Percentiles rank a stretch among this genome's conserved stretches.
These are phyloP conservation scores for Rhagoletis zephyria DNA, from an alignment of 1,140 invertebrate genomes.

Conservation along the genomic window DNA sequence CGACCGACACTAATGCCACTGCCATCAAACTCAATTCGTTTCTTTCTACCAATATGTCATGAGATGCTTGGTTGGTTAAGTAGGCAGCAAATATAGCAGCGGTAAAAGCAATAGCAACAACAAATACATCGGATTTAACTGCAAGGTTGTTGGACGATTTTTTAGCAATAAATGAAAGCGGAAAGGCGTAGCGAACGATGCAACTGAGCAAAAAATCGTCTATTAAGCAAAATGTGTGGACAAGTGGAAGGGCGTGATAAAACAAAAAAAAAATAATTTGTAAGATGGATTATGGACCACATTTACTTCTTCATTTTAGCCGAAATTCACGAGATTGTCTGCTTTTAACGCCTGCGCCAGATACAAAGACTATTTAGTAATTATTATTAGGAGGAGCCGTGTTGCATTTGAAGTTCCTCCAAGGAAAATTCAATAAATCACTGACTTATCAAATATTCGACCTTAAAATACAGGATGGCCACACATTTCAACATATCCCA, in stretches of 20 bases:
- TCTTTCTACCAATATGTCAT: neutral
- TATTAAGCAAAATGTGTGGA: neutral
- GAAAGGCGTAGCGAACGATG: neutral
- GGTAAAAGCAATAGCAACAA: neutral
- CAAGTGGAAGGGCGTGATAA: neutral
- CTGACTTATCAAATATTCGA: too few species aligned
- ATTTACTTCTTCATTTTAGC: too few species aligned
- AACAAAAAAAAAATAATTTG: neutral
- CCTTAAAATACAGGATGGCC: too few species aligned
- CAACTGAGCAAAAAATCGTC: constrained; percentile 14
- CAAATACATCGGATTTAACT: neutral
- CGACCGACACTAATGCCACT: neutral
- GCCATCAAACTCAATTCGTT: neutral
- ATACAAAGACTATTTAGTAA: too few species aligned
- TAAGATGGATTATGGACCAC: too few species aligned
- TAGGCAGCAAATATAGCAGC: neutral
- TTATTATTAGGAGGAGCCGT: too few species aligned
- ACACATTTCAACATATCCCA: too few species aligned
- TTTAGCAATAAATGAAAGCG: neutral
- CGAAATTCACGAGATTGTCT: too few species aligned
- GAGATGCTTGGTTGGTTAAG: neutral
- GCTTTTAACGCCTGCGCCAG: too few species aligned
- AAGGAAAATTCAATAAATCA: too few species aligned
- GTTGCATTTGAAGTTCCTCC: too few species aligned
- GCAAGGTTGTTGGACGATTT: neutral